Evolutionary conservation across 2,113 vertebrate genomes (phyloP), one percentile per base, ranked within the genome.

Genomic region (Centropus unirufus): DNA sequence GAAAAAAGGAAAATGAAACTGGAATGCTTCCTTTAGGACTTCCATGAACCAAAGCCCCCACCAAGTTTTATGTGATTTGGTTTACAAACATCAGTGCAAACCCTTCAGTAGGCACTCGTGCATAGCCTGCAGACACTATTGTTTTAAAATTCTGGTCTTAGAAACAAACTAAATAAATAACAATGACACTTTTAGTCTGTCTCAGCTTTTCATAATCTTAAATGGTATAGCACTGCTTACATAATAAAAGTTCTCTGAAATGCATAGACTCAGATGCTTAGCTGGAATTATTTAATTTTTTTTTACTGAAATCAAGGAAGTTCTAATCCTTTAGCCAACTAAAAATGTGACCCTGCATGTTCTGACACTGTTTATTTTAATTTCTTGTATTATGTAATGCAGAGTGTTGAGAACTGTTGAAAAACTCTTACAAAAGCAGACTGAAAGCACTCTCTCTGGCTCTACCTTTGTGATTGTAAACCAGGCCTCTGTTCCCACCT

Each of bases 401-500:
- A 78, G 26, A 74, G 27, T 63, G 14, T 58, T 34, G 27, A 90
- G 49, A 76, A 49, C 8, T 46, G 16, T n/a, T 87, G 52, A 63
- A 52, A 89, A 64, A 18, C 14, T 23, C 2, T 63, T 57, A 52
- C 10, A 69, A 55, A 64, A 87, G 36, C 13, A 54, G 14, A 46
- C n/a, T 82, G n/a, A 21, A 75, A 76, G 23, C 8, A 54, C 14
- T 23, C 58, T 23, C 58, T 15, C 17, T 76, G 78, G 42, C n/a
- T 76, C 67, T 58, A 4, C 36, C 8, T 61, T 64, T 84, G 44
- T 16, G n/a, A 44, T 64, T 61, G 24, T 36, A 78, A 96, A 90
- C 8, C 46, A 92, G 70, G 29, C 13, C 36, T 77, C 0, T 94
- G 93, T 85, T 94, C 39, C 84, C 92, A 94, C 95, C 79, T 94